Conservation (phyloP, 2,113 vertebrate species). For the Climacteris rufus region DNA sequence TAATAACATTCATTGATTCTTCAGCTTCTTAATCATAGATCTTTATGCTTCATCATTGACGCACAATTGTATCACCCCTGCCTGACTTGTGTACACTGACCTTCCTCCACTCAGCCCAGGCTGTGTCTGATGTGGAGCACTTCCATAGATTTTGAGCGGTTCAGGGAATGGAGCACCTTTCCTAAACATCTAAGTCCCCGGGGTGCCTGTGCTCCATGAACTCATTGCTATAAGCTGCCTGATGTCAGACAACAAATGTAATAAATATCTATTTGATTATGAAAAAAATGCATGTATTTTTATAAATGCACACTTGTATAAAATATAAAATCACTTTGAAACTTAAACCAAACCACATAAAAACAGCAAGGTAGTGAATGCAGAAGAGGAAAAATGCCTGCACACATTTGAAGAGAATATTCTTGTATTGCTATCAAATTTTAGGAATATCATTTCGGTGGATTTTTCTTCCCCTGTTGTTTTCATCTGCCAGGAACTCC, state of each 20-base stretch:
- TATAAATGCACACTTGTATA: not conserved
- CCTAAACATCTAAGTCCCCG: not conserved
- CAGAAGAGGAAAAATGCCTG: not conserved
- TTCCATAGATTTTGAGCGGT: not conserved
- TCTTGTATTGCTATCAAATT: not conserved
- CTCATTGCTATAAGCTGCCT: not conserved
- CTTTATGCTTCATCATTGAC: rapidly evolving
- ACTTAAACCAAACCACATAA: not conserved
- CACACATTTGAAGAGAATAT: not conserved
- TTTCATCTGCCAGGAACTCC: not conserved
- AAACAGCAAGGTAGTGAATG: not conserved
- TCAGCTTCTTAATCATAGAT: not conserved
- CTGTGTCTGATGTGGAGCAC: not conserved
- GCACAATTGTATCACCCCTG: not conserved
- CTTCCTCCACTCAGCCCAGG: not conserved
- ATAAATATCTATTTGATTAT: not conserved
- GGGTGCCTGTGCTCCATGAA: not conserved
- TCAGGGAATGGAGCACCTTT: not conserved
- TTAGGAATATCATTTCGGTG: not conserved
- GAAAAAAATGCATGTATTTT: not conserved
- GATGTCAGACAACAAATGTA: not conserved
- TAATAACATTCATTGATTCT: not conserved
- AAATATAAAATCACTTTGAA: not conserved
- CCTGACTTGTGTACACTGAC: not conserved
- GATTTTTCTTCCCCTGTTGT: not conserved